Conservation (phyloP, 2,113 vertebrate genomes). For the Nanorana parkeri region DNA sequence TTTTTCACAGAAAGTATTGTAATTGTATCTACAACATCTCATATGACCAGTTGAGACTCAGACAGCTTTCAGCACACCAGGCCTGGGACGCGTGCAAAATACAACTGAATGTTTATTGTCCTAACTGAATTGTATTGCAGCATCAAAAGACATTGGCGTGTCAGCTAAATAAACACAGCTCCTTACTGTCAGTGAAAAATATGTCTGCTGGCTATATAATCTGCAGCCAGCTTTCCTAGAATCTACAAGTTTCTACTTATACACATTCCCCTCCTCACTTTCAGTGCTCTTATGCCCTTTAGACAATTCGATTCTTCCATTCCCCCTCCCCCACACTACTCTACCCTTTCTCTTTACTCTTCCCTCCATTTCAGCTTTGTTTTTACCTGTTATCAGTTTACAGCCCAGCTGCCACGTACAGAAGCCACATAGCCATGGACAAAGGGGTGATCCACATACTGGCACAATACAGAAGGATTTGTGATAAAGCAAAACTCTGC, state of each 20-base stretch:
- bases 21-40: no score
- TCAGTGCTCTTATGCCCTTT: constrained; percentile 9
- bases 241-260: constrained; percentile 20
- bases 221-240: background rate
- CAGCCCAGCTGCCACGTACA: constrained; percentile 1
- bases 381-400: constrained; percentile 11
- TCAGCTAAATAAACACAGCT: constrained; percentile 12
- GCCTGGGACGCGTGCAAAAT: no score
- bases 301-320: constrained; percentile 26
- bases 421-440: background rate
- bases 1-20: no score
- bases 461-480: background rate
- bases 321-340: constrained; percentile 14
- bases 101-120: no score
- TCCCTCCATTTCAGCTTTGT: constrained; percentile 1
- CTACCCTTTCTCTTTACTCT: background rate
- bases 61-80: no score
- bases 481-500: background rate
- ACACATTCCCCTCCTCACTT: constrained; percentile 26
- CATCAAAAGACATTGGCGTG: background rate
- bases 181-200: background rate
- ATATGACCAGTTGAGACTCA: no score
- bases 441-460: background rate
- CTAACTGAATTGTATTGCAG: no score
- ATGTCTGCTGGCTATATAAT: background rate